phyloP scores from a whole-genome alignment of 2,797 vertebrate species.

The Tarsius wallacei region DNA sequence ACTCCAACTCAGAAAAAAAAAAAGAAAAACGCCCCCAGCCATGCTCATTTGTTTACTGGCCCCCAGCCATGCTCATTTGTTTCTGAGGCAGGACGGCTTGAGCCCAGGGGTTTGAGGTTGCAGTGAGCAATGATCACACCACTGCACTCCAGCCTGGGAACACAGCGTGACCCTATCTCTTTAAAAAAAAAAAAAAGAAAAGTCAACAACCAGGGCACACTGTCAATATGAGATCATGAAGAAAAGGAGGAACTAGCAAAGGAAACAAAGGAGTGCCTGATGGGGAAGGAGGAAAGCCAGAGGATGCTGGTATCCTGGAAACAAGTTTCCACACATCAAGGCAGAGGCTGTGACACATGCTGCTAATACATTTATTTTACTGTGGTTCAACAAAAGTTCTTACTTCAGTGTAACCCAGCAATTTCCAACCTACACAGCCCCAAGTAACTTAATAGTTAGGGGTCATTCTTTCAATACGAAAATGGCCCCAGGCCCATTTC shows the following conservation, averaged over 20 bases:
- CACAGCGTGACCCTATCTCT: not conserved
- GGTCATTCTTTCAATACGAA: conserved; percentile 16
- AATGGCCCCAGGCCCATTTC: not conserved
- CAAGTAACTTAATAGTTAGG: not conserved
- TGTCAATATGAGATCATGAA: not conserved
- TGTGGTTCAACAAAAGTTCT: conserved; percentile 16
- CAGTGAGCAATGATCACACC: not conserved
- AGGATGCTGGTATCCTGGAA: not conserved
- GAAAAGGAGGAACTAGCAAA: not conserved
- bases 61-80: no score
- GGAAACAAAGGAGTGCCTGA: not conserved
- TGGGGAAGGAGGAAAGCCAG: not conserved
- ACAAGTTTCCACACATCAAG: not conserved
- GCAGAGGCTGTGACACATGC: not conserved
- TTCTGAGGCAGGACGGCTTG: not conserved
- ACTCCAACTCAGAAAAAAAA: no score
- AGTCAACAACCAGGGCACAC: not conserved
- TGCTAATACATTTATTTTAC: conserved; percentile 55
- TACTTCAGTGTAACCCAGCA: not conserved
- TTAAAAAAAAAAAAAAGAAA: not conserved
- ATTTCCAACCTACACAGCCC: not conserved
- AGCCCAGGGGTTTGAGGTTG: not conserved
- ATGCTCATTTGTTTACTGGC: no score
- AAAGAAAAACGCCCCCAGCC: no score
- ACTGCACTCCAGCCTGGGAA: not conserved